Evolutionary conservation across 2,888 invertebrate species (phyloP).

Genomic region (Megaustenia siamemsis): DNA sequence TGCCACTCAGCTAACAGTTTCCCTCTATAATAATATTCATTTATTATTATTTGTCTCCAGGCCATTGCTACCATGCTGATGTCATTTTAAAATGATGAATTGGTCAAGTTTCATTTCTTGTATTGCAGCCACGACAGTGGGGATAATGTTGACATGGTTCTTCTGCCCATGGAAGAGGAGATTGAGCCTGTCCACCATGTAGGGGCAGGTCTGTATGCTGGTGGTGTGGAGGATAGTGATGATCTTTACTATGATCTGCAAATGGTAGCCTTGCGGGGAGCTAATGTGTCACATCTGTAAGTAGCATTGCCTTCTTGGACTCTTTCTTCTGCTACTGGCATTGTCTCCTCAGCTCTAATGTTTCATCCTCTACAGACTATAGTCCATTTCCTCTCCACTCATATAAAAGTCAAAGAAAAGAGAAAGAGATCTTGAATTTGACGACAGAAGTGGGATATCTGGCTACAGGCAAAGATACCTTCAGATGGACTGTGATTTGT

Average conservation of each 20-base stretch:
- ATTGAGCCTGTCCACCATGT: slow-evolving; percentile 50
- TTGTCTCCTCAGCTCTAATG: neutral
- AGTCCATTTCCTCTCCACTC: no score
- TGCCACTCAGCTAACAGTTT: no score
- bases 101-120: neutral
- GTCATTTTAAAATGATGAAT: no score
- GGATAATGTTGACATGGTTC: slow-evolving; percentile 52
- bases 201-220: slow-evolving; percentile 35
- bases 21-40: no score
- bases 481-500: no score
- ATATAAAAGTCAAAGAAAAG: no score
- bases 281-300: slow-evolving; percentile 32
- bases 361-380: no score
- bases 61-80: no score
- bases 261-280: slow-evolving; percentile 1
- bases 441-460: no score
- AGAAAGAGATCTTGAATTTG: no score
- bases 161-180: slow-evolving; percentile 53
- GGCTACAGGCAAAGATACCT: no score
- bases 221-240: slow-evolving; percentile 46
- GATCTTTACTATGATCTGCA: slow-evolving; percentile 25
- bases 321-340: neutral
- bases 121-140: slow-evolving; percentile 41
- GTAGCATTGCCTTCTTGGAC: neutral
- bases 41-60: no score